Evolutionary conservation across 2,113 vertebrate species (phyloP).

Genomic region (Candoia aspera): DNA sequence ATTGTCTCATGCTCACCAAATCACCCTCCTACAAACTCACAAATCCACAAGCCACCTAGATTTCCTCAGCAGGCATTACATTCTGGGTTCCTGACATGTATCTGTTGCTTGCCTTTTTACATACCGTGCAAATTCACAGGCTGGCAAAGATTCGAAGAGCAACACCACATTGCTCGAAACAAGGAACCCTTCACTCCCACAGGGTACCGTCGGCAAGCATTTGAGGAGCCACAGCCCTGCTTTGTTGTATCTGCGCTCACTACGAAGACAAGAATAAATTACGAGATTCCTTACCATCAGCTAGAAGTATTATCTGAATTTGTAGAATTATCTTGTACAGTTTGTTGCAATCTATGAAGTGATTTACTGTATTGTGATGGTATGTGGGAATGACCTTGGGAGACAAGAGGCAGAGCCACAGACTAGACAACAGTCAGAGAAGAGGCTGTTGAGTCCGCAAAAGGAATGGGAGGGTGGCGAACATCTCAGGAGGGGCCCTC

Average conservation of each 20-base stretch:
- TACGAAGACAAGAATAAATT: not conserved
- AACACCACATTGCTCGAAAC: not conserved
- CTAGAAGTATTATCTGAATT: fast-evolving
- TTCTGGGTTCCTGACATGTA: not conserved
- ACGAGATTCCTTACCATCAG: fast-evolving
- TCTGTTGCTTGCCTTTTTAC: not conserved
- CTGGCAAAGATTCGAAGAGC: not conserved
- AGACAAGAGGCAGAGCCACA: no score
- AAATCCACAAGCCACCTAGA: not conserved
- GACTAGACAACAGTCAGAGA: no score
- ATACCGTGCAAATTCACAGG: not conserved
- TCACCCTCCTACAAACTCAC: not conserved
- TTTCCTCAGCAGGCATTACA: no score
- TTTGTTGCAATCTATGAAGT: not conserved
- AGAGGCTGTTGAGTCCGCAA: no score
- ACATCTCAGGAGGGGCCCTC: no score
- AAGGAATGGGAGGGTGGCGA: no score
- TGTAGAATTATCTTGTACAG: not conserved
- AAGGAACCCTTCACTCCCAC: not conserved
- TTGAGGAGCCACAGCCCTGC: not conserved
- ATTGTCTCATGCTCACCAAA: not conserved
- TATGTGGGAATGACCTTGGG: no score
- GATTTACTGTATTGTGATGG: not conserved
- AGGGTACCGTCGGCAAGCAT: not conserved
- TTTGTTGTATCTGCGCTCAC: not conserved